Base-by-base conservation (phyloP, 1,140 invertebrate species). In the Sesamia nonagrioides region DNA sequence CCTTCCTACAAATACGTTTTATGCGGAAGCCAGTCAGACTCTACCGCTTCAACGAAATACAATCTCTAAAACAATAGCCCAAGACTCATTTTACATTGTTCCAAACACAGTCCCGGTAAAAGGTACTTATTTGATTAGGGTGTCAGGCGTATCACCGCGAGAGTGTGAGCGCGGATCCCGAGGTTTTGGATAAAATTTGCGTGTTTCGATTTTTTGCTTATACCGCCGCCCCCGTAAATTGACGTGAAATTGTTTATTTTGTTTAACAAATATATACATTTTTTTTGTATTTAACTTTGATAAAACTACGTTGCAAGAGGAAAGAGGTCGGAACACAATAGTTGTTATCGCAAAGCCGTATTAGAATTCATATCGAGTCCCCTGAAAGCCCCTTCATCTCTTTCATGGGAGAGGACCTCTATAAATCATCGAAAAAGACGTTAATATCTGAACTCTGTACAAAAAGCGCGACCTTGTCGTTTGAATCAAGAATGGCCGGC, bases 111-210 rank as follows among this genome's bases (percentile, higher is more conserved):
- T 89, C 87, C 88, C 91, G 87, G 92, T 92, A 92, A 92, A 95
- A 95, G 93, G 93, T 95, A 94, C 91, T 95, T 95, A 95, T 95
- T 95, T 95, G 93, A 95, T 95, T 95, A 95, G 92, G 93, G 93
- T 94, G 93, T 95, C 93, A 93, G 91, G 86, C 93, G 91, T 95
- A 95, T 94, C 93, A 92, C 91, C 91, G 90, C 92, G 91, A 91
- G 85, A 84, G 92, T 91, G 89, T 91, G 88, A 92, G 90, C 87
- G 87, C 83, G 85, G 82, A 90, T 82, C 88, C 88, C 88, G 89
- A 92, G 93, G 90, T 94, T 94, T 94, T 87, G 89, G 91, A 92
- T 94, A 87, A 90, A 92, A 90, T 92, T 93, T 93, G 91, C 89
- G 91, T 93, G 89, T 91, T 91, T 94, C 89, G 91, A 92, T 93